Base-by-base conservation (phyloP, 1,140 invertebrate genomes). In the Mamestra configurata region DNA sequence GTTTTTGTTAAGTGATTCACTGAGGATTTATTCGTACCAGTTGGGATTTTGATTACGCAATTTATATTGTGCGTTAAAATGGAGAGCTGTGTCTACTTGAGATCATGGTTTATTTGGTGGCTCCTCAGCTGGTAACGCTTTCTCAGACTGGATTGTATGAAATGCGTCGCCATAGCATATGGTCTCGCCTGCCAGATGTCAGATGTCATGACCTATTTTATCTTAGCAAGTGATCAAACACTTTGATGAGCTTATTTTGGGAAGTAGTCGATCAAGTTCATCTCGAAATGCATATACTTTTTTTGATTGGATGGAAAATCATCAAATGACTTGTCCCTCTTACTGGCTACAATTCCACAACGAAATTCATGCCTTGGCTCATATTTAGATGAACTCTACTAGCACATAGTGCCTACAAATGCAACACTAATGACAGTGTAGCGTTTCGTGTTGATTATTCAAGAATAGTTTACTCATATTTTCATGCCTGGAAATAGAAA, bases 1-100 rank as follows among this genome's bases (percentile, higher is more conserved):
- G 43, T 27, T 49, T 76, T 76, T 76, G n/a, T 24, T 46, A 27
- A 46, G 40, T 70, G 66, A 49, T 70, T 70, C 66, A 70, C 40
- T 27, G 35, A 66, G 24, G 61, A 66, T 66, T 66, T 66, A 66
- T 66, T 66, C 35, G 35, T 40, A 66, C 61, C 61, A 40, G 35
- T 40, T 66, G 18, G 35, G 18, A 35, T 40, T 66, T 66, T 40
- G 35, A 40, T 66, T 66, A 66, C 35, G 35, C 10, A 40, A 57
- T 66, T 66, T 37, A 64, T 40, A 37, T 37, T 37, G 35, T 64
- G 18, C 31, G 18, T 40, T 8, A 35, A 18, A 11, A 66, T 66
- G n/a, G 20, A 66, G 18, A 37, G 18, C 7, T 35, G 35, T 49
- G 43, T n/a, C 13, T n/a, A 43, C 31, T 66, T 66, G 35, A 66